phyloP scores from a whole-genome alignment of 2,797 vertebrate species.

The Zalophus californianus region DNA sequence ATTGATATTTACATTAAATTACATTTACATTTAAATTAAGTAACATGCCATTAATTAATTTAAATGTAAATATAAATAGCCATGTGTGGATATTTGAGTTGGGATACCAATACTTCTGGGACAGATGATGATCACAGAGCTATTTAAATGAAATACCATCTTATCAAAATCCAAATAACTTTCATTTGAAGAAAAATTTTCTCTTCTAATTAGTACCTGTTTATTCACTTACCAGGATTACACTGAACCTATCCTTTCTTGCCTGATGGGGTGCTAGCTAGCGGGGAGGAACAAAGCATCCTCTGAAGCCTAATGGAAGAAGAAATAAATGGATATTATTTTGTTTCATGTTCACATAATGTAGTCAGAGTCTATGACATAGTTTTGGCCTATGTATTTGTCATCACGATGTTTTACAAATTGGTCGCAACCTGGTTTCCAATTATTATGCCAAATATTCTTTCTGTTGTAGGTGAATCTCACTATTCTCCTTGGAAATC shows the following conservation, averaged over 20 bases:
- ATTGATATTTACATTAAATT: not conserved
- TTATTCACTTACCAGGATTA: not conserved
- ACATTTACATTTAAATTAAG: not conserved
- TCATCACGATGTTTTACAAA: not conserved
- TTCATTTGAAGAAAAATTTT: not conserved
- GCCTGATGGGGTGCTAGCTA: rapidly evolving
- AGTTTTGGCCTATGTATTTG: not conserved
- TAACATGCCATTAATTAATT: not conserved
- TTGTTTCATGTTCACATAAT: not conserved
- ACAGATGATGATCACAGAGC: not conserved
- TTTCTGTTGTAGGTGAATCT: not conserved
- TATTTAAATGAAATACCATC: not conserved
- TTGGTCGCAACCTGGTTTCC: not conserved
- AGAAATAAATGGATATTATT: not conserved
- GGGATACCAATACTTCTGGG: not conserved
- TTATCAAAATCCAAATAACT: not conserved
- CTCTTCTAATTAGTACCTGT: not conserved
- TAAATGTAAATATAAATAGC: not conserved
- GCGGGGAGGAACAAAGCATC: not conserved
- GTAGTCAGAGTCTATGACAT: not conserved
- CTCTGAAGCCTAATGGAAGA: not conserved
- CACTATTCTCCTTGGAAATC: not conserved
- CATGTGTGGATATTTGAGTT: not conserved
- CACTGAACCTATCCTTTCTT: not conserved
- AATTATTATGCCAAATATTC: not conserved